Base-by-base conservation (phyloP, 1,140 invertebrate genomes). In the Drosophila nebulosa region DNA sequence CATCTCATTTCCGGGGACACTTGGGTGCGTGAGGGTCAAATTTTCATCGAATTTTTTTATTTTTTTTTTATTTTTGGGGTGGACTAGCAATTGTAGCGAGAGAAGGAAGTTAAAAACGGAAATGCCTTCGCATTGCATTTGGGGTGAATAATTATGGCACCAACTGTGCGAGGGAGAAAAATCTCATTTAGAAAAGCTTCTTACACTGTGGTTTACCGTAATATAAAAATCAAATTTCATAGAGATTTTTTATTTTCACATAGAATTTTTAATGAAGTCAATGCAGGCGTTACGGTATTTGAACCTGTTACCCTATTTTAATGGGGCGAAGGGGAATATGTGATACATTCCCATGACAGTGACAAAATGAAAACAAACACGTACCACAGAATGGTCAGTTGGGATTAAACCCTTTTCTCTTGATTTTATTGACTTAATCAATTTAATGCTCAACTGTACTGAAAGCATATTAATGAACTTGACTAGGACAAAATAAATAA, bases 1-100 rank as follows among this genome's bases (percentile, higher is more conserved):
- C 88, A 90, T 90, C 88, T 90, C 88, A 90, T 90, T 90, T 90
- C 88, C 88, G 88, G 88, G 88, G 88, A 84, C 88, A 90, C 88
- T 90, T 90, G 88, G 86, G 64, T 90, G 88, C 88, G 57, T 70
- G 68, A 83, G 83, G 83, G 83, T 86, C 80, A 39, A 76, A n/a
- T n/a, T n/a, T n/a, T n/a, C n/a, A n/a, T n/a, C n/a, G 27, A 60
- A n/a, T 30, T 46, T 10, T 26, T 3, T 18, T 64, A 50, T 60
- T 36, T 10, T 24, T 14, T 12, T 18, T 18, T 27, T 14, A 4
- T 42, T 36, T 59, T 10, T 53, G 60, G 66, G 58, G 36, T 60
- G 74, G 57, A 53, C 42, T 57, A 50, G 35, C 2, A 24, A 16
- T 60, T 59, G 63, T 57, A 73, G 74, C 78, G 74, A 74, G 83